Conservation (phyloP, 1,140 invertebrate genomes). For the Oscheius sp. region DNA sequence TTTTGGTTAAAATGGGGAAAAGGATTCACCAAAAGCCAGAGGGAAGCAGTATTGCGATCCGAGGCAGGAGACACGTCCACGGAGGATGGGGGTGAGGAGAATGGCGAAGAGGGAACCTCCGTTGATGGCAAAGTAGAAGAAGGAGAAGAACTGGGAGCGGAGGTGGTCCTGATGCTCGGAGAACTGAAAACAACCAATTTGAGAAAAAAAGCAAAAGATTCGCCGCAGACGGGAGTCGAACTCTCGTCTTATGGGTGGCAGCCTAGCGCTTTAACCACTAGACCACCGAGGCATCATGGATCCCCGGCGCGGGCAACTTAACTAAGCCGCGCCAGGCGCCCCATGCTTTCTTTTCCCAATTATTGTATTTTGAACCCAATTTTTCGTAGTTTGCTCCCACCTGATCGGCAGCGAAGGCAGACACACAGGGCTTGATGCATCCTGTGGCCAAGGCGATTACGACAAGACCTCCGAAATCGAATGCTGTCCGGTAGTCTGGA, state of each 20-base stretch:
- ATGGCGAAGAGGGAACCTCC: constrained; percentile 62
- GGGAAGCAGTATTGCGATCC: constrained; percentile 62
- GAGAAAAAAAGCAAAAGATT: no score
- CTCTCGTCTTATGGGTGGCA: no score
- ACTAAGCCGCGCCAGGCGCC: neutral
- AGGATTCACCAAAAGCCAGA: constrained; percentile 52
- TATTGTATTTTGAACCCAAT: neutral
- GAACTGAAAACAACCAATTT: constrained; percentile 45
- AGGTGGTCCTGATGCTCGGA: constrained; percentile 55
- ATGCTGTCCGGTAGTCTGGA: constrained; percentile 63
- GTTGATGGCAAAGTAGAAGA: constrained; percentile 63
- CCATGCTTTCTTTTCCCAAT: neutral
- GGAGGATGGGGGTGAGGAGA: constrained; percentile 62
- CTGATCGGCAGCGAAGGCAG: constrained; percentile 94
- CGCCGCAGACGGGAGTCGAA: no score
- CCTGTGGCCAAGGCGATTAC: constrained; percentile 86
- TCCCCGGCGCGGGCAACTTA: no score
- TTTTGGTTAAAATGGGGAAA: neutral
- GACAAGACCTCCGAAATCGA: constrained; percentile 65
- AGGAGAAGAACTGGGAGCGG: constrained; percentile 76
- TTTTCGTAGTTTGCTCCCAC: constrained; percentile 64
- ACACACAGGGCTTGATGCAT: constrained; percentile 94
- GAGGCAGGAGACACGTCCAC: constrained; percentile 62
- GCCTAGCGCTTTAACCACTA: no score
- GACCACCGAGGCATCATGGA: no score